A percentile compares a stretch with the other conserved stretches of the same genome.
Evolutionary conservation across 1,140 invertebrate genomes (phyloP).

Genomic region (Drosophila kikkawai): DNA sequence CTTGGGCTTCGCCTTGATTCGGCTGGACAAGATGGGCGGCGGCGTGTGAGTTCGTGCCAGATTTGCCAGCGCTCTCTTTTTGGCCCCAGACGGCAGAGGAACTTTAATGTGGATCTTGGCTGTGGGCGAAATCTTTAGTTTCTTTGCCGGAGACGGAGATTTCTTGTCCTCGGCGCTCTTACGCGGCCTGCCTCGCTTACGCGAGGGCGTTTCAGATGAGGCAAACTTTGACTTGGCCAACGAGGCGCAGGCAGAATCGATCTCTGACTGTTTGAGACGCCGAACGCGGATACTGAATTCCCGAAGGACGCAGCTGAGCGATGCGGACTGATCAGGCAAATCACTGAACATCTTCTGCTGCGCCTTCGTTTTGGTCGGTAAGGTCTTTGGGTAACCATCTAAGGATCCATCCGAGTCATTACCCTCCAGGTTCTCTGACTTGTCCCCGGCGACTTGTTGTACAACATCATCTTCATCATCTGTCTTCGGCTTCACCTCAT

Average conservation of each 20-base stretch:
- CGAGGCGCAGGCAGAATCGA: background rate
- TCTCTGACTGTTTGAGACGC: background rate
- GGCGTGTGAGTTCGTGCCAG: constrained; percentile 30
- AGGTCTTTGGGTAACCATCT: background rate
- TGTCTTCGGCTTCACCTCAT: background rate
- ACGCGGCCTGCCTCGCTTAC: constrained; percentile 13
- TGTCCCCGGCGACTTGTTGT: background rate
- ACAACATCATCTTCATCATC: background rate
- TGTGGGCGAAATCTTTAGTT: background rate
- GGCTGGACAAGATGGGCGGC: constrained; percentile 25
- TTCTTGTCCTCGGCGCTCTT: background rate
- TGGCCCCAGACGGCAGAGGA: constrained; percentile 29
- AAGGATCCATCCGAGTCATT: background rate
- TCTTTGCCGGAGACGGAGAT: constrained; percentile 18
- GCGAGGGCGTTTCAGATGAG: background rate
- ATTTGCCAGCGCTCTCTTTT: background rate
- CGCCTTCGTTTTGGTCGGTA: constrained; percentile 60
- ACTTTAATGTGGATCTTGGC: constrained; percentile 48
- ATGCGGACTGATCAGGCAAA: background rate
- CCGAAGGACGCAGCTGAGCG: background rate
- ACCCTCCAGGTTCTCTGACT: no score
- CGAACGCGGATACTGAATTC: constrained; percentile 9
- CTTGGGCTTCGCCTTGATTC: background rate
- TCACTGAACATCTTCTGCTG: constrained; percentile 71
- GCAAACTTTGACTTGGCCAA: background rate